phyloP scores from a whole-genome alignment of 2,888 invertebrate species.

The Adelphocoris suturalis region DNA sequence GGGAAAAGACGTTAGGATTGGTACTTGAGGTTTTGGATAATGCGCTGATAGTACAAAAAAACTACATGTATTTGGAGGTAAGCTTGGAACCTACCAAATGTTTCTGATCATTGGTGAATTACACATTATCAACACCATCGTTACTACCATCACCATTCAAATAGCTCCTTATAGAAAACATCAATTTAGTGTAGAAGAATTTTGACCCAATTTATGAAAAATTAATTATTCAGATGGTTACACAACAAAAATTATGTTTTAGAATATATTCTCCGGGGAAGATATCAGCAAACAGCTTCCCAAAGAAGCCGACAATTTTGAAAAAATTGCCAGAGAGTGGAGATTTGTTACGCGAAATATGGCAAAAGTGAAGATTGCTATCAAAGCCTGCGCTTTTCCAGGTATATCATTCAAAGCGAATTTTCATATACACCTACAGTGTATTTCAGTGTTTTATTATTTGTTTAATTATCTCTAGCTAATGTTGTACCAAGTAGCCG shows the following conservation, averaged over 20 bases:
- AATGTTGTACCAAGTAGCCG: too few relatives aligned
- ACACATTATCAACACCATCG: too few relatives aligned
- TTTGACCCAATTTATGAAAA: too few relatives aligned
- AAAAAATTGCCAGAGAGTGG: slow-evolving; percentile 86
- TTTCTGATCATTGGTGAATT: too few relatives aligned
- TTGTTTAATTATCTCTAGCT: too few relatives aligned
- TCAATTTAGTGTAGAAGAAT: too few relatives aligned
- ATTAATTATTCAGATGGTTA: too few relatives aligned
- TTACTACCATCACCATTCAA: too few relatives aligned
- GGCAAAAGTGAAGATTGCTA: slow-evolving; percentile 81
- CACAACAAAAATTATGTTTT: background rate
- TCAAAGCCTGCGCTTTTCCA: slow-evolving; percentile 82
- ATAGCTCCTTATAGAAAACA: too few relatives aligned
- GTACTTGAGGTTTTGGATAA: slow-evolving; percentile 90
- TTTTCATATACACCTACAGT: too few relatives aligned
- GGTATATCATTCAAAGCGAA: slow-evolving; percentile 68
- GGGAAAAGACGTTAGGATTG: slow-evolving; percentile 91
- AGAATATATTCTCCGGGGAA: slow-evolving; percentile 92
- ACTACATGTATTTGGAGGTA: slow-evolving; percentile 91
- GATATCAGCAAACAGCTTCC: slow-evolving; percentile 93
- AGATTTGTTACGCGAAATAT: slow-evolving; percentile 82
- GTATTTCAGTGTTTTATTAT: too few relatives aligned
- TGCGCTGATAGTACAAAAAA: slow-evolving; percentile 89
- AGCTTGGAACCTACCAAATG: background rate
- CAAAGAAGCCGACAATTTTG: slow-evolving; percentile 87